Conservation (phyloP, 2,888 invertebrate species). For the Drosophila cyrtoloma region DNA sequence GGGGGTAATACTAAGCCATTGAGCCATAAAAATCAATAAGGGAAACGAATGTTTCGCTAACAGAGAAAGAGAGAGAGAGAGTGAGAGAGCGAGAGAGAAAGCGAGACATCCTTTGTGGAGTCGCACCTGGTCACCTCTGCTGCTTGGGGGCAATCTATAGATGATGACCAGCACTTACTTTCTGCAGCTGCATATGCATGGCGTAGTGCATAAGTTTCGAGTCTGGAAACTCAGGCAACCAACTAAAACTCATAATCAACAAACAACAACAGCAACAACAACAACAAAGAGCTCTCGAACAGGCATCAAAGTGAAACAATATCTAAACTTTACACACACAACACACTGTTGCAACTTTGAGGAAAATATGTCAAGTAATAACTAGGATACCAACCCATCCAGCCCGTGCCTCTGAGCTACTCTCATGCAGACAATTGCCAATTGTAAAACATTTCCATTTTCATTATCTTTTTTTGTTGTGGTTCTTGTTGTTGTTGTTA, state of each 20-base stretch:
- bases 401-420: background rate
- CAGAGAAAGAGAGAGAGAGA: background rate
- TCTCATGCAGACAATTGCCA: constrained; percentile 48
- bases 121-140: constrained; percentile 45
- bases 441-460: constrained; percentile 56
- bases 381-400: background rate
- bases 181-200: constrained; percentile 1
- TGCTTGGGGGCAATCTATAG: constrained; percentile 2
- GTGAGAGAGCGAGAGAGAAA: background rate
- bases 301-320: constrained; percentile 9
- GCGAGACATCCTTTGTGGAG: constrained; percentile 32
- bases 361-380: constrained; percentile 61
- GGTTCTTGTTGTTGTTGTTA: background rate
- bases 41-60: constrained; percentile 46
- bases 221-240: constrained; percentile 14
- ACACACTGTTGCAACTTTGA: constrained; percentile 33
- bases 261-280: constrained; percentile 3
- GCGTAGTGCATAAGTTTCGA: background rate
- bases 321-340: constrained; percentile 6
- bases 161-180: background rate
- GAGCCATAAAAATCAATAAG: constrained; percentile 79
- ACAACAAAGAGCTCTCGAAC: background rate
- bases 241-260: constrained; percentile 24
- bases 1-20: constrained; percentile 48
- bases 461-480: constrained; percentile 5